Conservation (phyloP, 2,888 invertebrate genomes). For the Trichacis sp. region DNA sequence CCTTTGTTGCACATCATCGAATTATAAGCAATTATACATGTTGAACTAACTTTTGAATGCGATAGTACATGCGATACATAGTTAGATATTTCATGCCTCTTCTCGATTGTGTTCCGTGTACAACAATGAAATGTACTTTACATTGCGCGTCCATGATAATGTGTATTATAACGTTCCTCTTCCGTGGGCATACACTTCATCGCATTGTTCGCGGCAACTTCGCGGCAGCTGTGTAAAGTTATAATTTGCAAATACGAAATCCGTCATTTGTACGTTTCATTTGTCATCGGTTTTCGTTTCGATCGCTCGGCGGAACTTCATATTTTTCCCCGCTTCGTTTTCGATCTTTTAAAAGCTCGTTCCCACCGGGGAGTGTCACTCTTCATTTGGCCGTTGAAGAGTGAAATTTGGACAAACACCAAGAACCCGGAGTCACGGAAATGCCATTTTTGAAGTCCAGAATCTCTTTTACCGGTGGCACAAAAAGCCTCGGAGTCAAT, state of each 20-base stretch:
- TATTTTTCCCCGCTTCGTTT: constrained; percentile 19
- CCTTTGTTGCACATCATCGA: no score
- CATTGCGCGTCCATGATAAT: background rate
- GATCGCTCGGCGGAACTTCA: constrained; percentile 13
- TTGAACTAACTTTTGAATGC: no score
- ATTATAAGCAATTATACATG: no score
- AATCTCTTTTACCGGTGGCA: background rate
- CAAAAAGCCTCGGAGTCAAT: background rate
- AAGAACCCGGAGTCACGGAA: background rate
- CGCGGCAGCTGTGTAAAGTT: constrained; percentile 8
- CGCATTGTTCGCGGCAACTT: constrained; percentile 23
- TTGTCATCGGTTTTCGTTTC: constrained; percentile 11
- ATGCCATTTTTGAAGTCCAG: background rate
- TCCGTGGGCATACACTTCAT: background rate
- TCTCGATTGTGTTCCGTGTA: background rate
- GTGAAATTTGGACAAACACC: background rate
- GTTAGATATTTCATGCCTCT: background rate
- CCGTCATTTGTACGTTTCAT: background rate
- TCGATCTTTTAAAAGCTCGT: constrained; percentile 11
- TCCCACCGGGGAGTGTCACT: background rate
- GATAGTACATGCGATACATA: no score
- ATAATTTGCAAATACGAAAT: constrained; percentile 21
- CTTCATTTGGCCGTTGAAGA: background rate
- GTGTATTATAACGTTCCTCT: background rate
- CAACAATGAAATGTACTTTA: constrained; percentile 1